Evolutionary conservation across 2,888 invertebrate genomes (phyloP).

Genomic region (Podabrus alpinus): DNA sequence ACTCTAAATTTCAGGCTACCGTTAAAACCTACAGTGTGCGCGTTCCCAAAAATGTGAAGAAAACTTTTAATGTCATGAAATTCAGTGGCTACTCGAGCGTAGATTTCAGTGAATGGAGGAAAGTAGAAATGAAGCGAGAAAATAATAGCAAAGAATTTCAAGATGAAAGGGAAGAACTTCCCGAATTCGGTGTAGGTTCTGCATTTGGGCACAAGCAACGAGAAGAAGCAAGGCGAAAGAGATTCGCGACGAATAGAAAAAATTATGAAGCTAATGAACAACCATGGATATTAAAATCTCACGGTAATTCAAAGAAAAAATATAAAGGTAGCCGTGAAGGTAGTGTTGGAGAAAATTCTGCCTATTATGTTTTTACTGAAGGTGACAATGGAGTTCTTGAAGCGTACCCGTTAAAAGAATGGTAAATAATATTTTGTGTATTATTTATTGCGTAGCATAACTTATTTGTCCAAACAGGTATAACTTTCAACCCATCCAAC

Average conservation of each 20-base stretch:
- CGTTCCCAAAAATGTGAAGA: conserved; percentile 80
- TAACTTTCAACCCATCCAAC: conserved; percentile 85
- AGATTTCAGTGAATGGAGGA: conserved; percentile 85
- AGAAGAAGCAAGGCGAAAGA: conserved; percentile 92
- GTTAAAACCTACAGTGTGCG: conserved; percentile 81
- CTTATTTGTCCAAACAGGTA: conserved; percentile 60
- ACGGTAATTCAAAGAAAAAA: conserved; percentile 84
- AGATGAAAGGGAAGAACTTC: conserved; percentile 85
- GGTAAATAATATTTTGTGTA: conserved; percentile 58
- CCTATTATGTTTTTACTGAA: conserved; percentile 97
- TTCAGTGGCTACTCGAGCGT: conserved; percentile 86
- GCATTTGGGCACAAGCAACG: conserved; percentile 93
- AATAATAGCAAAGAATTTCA: conserved; percentile 92
- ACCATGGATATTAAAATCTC: conserved; percentile 94
- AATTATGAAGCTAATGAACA: conserved; percentile 94
- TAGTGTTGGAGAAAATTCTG: conserved; percentile 93
- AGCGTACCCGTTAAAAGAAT: conserved; percentile 93
- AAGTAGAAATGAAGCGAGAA: conserved; percentile 91
- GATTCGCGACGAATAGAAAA: conserved; percentile 85
- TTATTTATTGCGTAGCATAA: too few relatives aligned
- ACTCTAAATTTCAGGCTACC: conserved; percentile 24
- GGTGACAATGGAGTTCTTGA: conserved; percentile 94
- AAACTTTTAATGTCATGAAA: conserved; percentile 87
- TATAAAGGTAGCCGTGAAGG: conserved; percentile 82
- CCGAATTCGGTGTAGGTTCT: conserved; percentile 96